phyloP scores from a whole-genome alignment of 2,888 invertebrate species.

The Poecilobothrus nobilitatus region DNA sequence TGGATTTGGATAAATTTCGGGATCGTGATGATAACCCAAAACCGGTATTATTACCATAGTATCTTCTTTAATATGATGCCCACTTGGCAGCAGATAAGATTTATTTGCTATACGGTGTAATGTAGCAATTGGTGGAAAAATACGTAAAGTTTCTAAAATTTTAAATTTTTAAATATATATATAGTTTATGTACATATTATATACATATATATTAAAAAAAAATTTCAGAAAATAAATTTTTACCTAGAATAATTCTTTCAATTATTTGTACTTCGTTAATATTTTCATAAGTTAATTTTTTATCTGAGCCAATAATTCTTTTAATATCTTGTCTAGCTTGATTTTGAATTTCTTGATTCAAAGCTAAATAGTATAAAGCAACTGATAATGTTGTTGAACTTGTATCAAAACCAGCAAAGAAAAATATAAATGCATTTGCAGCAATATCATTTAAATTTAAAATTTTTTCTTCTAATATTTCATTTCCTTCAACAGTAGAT shows the following conservation, averaged over 20 bases:
- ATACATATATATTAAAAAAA: too few species aligned
- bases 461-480: conserved; percentile 11
- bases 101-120: conserved; percentile 16
- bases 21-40: conserved; percentile 35
- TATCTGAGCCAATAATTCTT: conserved; percentile 31
- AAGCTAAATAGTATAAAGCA: conserved; percentile 42
- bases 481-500: not conserved
- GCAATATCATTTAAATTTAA: conserved; percentile 39
- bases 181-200: conserved; percentile 13
- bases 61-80: conserved; percentile 28
- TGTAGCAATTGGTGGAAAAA: conserved; percentile 20
- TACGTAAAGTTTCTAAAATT: conserved; percentile 22
- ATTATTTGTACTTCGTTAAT: conserved; percentile 41
- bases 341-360: conserved; percentile 41
- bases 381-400: conserved; percentile 41
- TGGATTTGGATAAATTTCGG: conserved; percentile 35
- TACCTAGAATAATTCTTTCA: conserved; percentile 41
- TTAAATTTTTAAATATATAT: not conserved
- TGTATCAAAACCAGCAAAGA: conserved; percentile 46
- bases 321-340: conserved; percentile 39
- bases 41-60: conserved; percentile 29
- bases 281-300: conserved; percentile 39
- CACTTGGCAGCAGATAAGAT: conserved; percentile 25
- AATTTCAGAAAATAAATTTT: too few species aligned
- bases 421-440: conserved; percentile 46